These are phyloP conservation scores for Cydia splendana DNA, from an alignment of 1,140 invertebrate species.

Conservation along the genomic window DNA sequence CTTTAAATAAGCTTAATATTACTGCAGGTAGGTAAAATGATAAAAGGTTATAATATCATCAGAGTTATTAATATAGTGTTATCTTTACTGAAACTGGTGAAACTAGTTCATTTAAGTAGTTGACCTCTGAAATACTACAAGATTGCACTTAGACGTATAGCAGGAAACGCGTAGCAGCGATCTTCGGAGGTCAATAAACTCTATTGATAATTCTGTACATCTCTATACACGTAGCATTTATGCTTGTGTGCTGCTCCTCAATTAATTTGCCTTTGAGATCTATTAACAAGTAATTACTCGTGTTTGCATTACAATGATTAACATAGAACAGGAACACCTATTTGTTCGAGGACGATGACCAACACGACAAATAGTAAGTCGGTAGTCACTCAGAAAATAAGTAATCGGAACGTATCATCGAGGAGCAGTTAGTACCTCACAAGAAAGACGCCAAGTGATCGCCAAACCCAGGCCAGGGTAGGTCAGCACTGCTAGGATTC, in stretches of 20 bases:
- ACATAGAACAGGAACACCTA: conserved; percentile 22
- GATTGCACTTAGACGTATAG: conserved; percentile 6
- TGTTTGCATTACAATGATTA: conserved; percentile 15
- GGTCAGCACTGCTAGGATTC: no score
- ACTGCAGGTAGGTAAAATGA: background rate
- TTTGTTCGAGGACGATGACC: conserved; percentile 12
- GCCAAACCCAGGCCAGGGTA: no score
- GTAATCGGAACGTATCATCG: background rate
- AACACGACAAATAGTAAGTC: background rate
- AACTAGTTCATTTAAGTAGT: conserved; percentile 9
- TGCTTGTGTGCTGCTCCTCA: background rate
- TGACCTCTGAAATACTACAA: conserved; percentile 15
- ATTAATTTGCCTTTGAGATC: conserved; percentile 26
- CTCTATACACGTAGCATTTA: background rate
- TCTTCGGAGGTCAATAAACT: conserved; percentile 16
- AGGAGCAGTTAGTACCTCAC: background rate
- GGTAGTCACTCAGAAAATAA: conserved; percentile 19
- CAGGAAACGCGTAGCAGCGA: conserved; percentile 20
- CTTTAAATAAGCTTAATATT: no score
- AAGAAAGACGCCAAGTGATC: background rate
- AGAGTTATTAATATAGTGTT: background rate
- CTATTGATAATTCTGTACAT: conserved; percentile 2
- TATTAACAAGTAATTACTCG: conserved; percentile 25
- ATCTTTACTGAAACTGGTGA: conserved; percentile 1
- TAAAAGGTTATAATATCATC: no score